Conservation (phyloP, 2,888 invertebrate species). For the Drosophila subquinaria region DNA sequence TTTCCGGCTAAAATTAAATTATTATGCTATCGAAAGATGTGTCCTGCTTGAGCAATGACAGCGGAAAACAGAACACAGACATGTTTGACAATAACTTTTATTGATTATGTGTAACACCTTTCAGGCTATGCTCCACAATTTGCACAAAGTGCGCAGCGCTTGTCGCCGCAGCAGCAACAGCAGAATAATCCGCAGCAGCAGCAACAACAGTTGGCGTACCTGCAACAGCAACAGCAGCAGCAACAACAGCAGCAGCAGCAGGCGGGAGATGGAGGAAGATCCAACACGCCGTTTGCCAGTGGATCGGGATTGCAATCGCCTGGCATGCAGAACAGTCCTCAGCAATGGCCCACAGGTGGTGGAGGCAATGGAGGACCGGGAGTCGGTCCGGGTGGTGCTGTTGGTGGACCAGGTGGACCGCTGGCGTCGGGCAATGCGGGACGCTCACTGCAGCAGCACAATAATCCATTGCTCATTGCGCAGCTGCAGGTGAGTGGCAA, state of each 20-base stretch:
- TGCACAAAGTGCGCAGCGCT: conserved; percentile 83
- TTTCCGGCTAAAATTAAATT: no score
- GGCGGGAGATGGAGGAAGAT: conserved; percentile 60
- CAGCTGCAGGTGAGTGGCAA: conserved; percentile 90
- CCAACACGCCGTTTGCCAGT: conserved; percentile 71
- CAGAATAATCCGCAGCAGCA: conserved; percentile 65
- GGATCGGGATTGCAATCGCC: conserved; percentile 84
- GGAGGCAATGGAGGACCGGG: conserved; percentile 25
- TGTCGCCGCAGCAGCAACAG: conserved; percentile 85
- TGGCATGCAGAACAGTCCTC: conserved; percentile 80
- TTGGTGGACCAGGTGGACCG: conserved; percentile 41
- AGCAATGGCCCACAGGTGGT: conserved; percentile 67
- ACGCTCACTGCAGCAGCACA: conserved; percentile 91
- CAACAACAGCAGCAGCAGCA: conserved; percentile 78
- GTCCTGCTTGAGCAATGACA: no score
- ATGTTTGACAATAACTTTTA: neutral
- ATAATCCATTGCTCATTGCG: conserved; percentile 96
- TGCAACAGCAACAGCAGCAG: conserved; percentile 72
- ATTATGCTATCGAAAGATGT: no score
- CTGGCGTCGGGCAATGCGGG: conserved; percentile 65
- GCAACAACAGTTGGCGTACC: conserved; percentile 56
- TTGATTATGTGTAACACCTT: neutral
- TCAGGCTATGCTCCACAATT: conserved; percentile 84
- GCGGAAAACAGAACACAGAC: neutral
- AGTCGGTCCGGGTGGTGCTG: conserved; percentile 40